A percentile compares a stretch with the other conserved stretches of the same genome.
phyloP scores from a whole-genome alignment of 2,113 vertebrate genomes.

The Argyrosomus japonicus region DNA sequence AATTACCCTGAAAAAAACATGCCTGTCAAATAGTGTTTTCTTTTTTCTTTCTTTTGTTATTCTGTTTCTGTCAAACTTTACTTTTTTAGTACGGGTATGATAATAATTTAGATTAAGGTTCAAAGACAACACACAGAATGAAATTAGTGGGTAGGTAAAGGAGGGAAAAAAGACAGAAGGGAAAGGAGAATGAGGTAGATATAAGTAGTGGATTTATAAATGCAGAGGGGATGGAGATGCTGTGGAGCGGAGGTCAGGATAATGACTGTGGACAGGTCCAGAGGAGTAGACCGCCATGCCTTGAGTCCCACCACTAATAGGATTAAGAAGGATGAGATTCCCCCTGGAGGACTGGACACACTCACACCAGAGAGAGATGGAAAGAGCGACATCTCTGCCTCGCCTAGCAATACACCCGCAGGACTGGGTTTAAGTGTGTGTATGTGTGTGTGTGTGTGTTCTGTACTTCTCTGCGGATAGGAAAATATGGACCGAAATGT shows the following conservation, averaged over 20 bases:
- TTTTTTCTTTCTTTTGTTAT: neutral
- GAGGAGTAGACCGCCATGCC: constrained; percentile 67
- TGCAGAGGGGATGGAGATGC: constrained; percentile 47
- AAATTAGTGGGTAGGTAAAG: neutral
- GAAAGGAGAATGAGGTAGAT: constrained; percentile 5
- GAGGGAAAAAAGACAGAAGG: constrained; percentile 1
- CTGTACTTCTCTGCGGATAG: neutral
- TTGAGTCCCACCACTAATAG: constrained; percentile 77
- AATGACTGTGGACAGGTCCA: constrained; percentile 81
- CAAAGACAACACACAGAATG: neutral
- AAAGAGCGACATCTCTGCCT: constrained; percentile 64
- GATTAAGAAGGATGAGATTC: constrained; percentile 80
- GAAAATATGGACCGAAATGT: neutral
- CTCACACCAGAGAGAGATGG: constrained; percentile 73
- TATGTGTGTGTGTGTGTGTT: constrained; percentile 18
- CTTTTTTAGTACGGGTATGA: neutral
- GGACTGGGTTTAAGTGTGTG: constrained; percentile 56
- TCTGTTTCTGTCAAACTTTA: constrained; percentile 23
- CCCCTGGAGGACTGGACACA: constrained; percentile 75
- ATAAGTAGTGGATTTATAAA: constrained; percentile 22
- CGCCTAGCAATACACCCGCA: constrained; percentile 66
- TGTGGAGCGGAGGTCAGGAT: constrained; percentile 70
- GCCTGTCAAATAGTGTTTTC: constrained; percentile 33
- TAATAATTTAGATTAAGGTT: constrained; percentile 3
- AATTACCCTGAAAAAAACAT: constrained; percentile 68